Conservation (phyloP, 1,140 invertebrate species). For the Drosophila suzukii region DNA sequence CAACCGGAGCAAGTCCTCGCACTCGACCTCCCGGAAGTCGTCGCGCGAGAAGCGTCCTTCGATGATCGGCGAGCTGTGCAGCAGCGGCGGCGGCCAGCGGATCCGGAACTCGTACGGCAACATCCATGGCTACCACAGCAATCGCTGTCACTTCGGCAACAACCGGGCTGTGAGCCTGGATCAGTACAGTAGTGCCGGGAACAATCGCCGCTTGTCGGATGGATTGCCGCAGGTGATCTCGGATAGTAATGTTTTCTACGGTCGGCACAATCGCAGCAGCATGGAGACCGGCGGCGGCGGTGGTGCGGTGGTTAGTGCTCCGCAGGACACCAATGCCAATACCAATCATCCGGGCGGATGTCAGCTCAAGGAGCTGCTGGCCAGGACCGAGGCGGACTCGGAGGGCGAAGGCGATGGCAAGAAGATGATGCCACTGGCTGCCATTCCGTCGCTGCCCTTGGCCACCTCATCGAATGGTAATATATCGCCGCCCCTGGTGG, state of each 20-base stretch:
- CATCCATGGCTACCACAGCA: slow-evolving; percentile 81
- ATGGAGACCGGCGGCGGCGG: slow-evolving; percentile 31
- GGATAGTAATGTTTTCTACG: slow-evolving; percentile 83
- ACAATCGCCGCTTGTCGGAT: slow-evolving; percentile 81
- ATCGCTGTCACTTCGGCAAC: slow-evolving; percentile 82
- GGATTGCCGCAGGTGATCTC: slow-evolving; percentile 83
- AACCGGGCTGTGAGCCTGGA: slow-evolving; percentile 83
- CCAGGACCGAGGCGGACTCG: slow-evolving; percentile 35
- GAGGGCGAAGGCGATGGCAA: slow-evolving; percentile 11
- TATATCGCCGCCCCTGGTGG: slow-evolving; percentile 49
- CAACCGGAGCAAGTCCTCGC: slow-evolving; percentile 80
- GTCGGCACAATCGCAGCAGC: slow-evolving; percentile 73
- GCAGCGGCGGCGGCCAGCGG: slow-evolving; percentile 78
- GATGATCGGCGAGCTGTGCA: slow-evolving; percentile 84
- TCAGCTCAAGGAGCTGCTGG: slow-evolving; percentile 42
- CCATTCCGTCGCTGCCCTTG: not conserved
- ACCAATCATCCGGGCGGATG: slow-evolving; percentile 24
- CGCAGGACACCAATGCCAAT: slow-evolving; percentile 76
- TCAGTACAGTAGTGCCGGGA: slow-evolving; percentile 75
- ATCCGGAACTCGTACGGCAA: slow-evolving; percentile 84
- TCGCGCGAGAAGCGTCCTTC: slow-evolving; percentile 84
- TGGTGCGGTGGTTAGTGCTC: slow-evolving; percentile 9
- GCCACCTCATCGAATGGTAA: slow-evolving; percentile 62
- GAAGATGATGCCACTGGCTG: not conserved
- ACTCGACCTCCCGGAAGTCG: slow-evolving; percentile 77